phyloP scores from a whole-genome alignment of 2,888 invertebrate species.

The Lampropteryx suffumata region DNA sequence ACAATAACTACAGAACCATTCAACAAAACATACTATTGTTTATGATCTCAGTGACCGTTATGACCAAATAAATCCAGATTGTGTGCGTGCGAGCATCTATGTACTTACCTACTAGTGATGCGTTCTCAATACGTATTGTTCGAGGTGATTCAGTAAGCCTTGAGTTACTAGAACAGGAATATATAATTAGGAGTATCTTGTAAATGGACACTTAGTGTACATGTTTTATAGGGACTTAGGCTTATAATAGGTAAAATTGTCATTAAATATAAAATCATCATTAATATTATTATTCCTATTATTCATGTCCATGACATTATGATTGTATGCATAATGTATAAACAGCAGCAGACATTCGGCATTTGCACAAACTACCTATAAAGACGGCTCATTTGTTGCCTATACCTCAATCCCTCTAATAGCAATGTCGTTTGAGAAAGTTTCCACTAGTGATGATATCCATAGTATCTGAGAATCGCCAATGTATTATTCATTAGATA shows the following conservation, averaged over 20 bases:
- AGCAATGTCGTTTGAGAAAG: slow-evolving; percentile 36
- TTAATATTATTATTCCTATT: too few species aligned
- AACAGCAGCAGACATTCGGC: too few species aligned
- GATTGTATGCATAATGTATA: too few species aligned
- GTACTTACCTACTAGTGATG: slow-evolving; percentile 26
- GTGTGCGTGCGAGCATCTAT: slow-evolving; percentile 19
- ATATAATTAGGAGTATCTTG: too few species aligned
- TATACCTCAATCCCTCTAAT: slow-evolving; percentile 27
- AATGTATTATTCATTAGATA: slow-evolving; percentile 17
- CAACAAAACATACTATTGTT: slow-evolving; percentile 47
- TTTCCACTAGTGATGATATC: slow-evolving; percentile 13
- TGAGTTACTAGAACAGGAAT: neutral
- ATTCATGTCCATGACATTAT: too few species aligned
- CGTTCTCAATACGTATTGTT: slow-evolving; percentile 28
- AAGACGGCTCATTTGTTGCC: too few species aligned
- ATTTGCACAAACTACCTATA: too few species aligned
- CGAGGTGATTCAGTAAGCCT: slow-evolving; percentile 2
- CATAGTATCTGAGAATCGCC: slow-evolving; percentile 21
- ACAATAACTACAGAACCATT: slow-evolving; percentile 1
- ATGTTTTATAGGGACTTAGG: too few species aligned
- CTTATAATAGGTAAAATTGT: too few species aligned
- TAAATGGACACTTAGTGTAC: too few species aligned
- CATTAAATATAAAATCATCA: too few species aligned
- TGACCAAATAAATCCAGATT: slow-evolving; percentile 41
- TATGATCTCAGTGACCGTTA: slow-evolving; percentile 50